Evolutionary conservation across 2,797 vertebrate species (phyloP).

Genomic region (Spondyliosoma cantharus): DNA sequence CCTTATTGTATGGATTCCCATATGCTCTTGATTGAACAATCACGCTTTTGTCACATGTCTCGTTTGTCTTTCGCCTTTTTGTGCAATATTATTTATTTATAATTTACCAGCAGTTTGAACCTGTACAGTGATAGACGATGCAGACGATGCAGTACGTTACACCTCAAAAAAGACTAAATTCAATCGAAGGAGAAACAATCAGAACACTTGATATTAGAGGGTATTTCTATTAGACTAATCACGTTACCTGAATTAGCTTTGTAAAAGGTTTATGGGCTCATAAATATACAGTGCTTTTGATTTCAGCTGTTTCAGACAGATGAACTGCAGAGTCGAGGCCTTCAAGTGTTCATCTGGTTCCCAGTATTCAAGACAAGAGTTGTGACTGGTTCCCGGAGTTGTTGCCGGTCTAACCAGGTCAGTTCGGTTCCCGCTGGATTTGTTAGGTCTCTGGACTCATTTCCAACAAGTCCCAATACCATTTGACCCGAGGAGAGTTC

Average conservation of each 20-base stretch:
- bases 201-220: not conserved
- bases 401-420: not conserved
- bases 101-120: slow-evolving; percentile 53
- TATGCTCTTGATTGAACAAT: slow-evolving; percentile 67
- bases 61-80: slow-evolving; percentile 45
- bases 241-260: not conserved
- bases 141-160: slow-evolving; percentile 13
- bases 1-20: slow-evolving; percentile 78
- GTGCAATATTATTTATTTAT: slow-evolving; percentile 40
- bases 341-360: slow-evolving; percentile 6
- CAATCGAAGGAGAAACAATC: slow-evolving; percentile 24
- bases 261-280: not conserved
- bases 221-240: slow-evolving; percentile 1
- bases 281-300: slow-evolving; percentile 13
- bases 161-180: slow-evolving; percentile 43
- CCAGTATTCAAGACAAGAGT: not conserved
- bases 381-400: not conserved
- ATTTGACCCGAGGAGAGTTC: not conserved
- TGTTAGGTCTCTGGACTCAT: not conserved
- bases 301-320: not conserved
- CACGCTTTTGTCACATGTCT: slow-evolving; percentile 47
- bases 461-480: too few relatives aligned
- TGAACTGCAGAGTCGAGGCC: not conserved
- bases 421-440: not conserved
- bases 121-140: slow-evolving; percentile 7